These are phyloP conservation scores for Ptilorrhoa leucosticta DNA, from an alignment of 2,113 vertebrate genomes.

Conservation along the genomic window DNA sequence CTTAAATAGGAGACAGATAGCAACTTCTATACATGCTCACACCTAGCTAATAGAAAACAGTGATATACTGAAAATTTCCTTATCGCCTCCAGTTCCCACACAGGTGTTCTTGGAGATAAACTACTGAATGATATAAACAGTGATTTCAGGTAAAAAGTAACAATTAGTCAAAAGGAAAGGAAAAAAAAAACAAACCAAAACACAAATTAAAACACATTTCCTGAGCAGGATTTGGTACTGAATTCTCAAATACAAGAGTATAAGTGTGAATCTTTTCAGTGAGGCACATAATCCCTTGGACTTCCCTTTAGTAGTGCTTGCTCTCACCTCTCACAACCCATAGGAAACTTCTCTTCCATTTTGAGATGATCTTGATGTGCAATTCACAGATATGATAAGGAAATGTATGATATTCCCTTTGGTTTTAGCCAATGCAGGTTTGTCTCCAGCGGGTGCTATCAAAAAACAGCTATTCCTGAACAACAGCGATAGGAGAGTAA, in stretches of 20 bases:
- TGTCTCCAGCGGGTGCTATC: background rate
- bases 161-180: background rate
- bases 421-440: background rate
- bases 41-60: constrained; percentile 58
- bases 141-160: constrained; percentile 53
- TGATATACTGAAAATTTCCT: constrained; percentile 19
- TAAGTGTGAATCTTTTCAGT: background rate
- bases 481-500: background rate
- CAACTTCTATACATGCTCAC: constrained; percentile 39
- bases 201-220: background rate
- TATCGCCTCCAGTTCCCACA: constrained; percentile 49
- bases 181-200: background rate
- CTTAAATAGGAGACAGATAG: constrained; percentile 65
- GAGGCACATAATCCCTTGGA: background rate
- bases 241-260: background rate
- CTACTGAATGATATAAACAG: constrained; percentile 65
- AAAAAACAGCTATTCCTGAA: background rate
- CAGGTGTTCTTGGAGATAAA: constrained; percentile 70
- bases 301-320: background rate
- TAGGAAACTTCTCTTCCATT: background rate
- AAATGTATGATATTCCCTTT: background rate
- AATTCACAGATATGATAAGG: background rate
- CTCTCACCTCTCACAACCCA: background rate
- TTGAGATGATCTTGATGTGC: background rate
- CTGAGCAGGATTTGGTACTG: background rate